Evolutionary conservation across 2,113 vertebrate species (phyloP).

Genomic region (Pristiophorus japonicus): DNA sequence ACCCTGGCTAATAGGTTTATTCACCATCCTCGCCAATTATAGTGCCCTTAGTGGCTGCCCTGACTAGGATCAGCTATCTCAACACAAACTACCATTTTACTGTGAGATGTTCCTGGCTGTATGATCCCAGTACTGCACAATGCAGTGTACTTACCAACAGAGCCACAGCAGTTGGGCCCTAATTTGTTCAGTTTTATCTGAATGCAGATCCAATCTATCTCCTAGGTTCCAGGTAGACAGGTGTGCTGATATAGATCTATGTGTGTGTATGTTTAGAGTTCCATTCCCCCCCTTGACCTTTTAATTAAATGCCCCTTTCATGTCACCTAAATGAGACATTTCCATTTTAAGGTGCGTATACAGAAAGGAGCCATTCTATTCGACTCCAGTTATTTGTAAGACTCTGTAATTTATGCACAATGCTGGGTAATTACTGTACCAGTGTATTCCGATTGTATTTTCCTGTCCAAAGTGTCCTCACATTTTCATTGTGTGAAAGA

Average conservation of each 20-base stretch:
- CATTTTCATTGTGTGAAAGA: not conserved
- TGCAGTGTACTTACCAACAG: not conserved
- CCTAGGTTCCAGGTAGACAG: not conserved
- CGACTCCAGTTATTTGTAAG: not conserved
- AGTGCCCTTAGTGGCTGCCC: not conserved
- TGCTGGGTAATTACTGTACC: conserved; percentile 7
- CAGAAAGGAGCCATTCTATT: not conserved
- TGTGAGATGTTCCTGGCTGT: not conserved
- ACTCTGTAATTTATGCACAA: conserved; percentile 6
- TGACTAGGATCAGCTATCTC: not conserved
- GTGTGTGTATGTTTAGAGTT: not conserved
- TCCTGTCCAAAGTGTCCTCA: not conserved
- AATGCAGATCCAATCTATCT: not conserved
- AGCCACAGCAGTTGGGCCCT: not conserved
- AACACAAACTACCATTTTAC: no score
- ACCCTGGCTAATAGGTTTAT: not conserved
- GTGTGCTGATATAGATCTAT: not conserved
- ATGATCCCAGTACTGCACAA: not conserved
- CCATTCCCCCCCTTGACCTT: not conserved
- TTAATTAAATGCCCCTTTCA: not conserved
- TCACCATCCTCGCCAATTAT: not conserved
- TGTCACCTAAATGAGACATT: not conserved
- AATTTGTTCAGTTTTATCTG: not conserved
- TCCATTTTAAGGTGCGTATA: not conserved
- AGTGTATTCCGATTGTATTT: not conserved